These are phyloP conservation scores for Caenorhabditis wallacei DNA, from an alignment of 2,888 invertebrate genomes.

Conservation along the genomic window DNA sequence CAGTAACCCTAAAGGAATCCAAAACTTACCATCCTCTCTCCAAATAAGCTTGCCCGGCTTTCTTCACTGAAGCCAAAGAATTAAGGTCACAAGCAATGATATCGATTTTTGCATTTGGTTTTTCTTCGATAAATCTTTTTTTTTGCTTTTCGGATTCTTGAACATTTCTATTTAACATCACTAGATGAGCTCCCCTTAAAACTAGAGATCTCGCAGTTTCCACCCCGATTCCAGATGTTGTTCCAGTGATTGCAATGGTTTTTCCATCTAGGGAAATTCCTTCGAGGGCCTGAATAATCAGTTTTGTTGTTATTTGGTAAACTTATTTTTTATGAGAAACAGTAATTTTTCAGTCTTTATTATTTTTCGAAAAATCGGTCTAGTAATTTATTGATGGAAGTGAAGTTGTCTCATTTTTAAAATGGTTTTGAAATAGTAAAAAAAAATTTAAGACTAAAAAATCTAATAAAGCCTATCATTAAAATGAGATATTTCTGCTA, in stretches of 20 bases:
- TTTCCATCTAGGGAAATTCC: constrained; percentile 72
- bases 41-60: constrained; percentile 84
- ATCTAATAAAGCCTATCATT: neutral
- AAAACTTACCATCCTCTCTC: constrained; percentile 82
- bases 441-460: no score
- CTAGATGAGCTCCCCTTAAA: constrained; percentile 87
- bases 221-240: constrained; percentile 74
- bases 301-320: neutral
- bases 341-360: no score
- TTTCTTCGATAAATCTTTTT: constrained; percentile 86
- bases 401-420: no score
- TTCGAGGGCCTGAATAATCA: constrained; percentile 57
- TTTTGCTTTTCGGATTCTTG: constrained; percentile 88
- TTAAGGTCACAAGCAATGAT: constrained; percentile 84
- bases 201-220: constrained; percentile 76
- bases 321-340: neutral
- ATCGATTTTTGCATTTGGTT: constrained; percentile 79
- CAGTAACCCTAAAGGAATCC: constrained; percentile 56
- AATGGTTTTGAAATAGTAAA: no score
- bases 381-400: no score
- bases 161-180: constrained; percentile 90
- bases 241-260: constrained; percentile 77
- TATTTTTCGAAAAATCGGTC: no score
- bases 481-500: no score
- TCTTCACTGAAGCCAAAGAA: constrained; percentile 84